phyloP scores from a whole-genome alignment of 2,113 vertebrate species.

The Prolemur simus region DNA sequence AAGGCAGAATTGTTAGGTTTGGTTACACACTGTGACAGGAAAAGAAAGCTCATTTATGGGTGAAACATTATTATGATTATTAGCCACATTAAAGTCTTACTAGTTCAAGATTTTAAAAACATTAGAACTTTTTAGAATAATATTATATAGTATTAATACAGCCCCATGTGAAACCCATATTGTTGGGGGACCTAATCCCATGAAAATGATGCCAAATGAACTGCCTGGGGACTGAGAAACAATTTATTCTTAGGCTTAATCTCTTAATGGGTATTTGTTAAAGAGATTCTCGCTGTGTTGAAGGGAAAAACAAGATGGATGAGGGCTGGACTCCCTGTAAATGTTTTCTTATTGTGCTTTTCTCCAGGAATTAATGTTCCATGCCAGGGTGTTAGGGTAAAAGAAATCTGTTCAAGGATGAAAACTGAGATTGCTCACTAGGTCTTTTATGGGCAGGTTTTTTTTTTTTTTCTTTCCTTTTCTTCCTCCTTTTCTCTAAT shows the following conservation, averaged over 20 bases:
- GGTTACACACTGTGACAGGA: neutral
- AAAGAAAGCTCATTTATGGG: neutral
- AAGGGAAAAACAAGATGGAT: conserved; percentile 65
- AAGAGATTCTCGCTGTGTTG: conserved; percentile 65
- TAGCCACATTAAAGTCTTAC: neutral
- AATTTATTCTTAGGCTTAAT: conserved; percentile 76
- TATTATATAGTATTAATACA: neutral
- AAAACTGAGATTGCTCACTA: neutral
- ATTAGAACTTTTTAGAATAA: neutral
- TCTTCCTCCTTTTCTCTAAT: neutral
- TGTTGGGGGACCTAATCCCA: conserved; percentile 55
- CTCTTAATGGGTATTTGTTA: conserved; percentile 75
- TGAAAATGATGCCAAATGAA: conserved; percentile 70
- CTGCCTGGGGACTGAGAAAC: conserved; percentile 57
- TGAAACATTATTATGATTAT: neutral
- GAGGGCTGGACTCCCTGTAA: conserved; percentile 55
- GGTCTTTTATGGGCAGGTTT: neutral
- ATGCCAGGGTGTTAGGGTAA: neutral
- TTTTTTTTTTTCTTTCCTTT: neutral
- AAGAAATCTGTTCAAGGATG: neutral
- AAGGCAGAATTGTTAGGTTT: neutral
- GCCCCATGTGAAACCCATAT: neutral
- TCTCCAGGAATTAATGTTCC: conserved; percentile 70
- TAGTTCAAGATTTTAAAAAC: neutral
- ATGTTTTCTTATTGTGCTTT: conserved; percentile 77